Evolutionary conservation across 2,797 vertebrate species (phyloP).

Genomic region (Heteromormyrus szaboi): DNA sequence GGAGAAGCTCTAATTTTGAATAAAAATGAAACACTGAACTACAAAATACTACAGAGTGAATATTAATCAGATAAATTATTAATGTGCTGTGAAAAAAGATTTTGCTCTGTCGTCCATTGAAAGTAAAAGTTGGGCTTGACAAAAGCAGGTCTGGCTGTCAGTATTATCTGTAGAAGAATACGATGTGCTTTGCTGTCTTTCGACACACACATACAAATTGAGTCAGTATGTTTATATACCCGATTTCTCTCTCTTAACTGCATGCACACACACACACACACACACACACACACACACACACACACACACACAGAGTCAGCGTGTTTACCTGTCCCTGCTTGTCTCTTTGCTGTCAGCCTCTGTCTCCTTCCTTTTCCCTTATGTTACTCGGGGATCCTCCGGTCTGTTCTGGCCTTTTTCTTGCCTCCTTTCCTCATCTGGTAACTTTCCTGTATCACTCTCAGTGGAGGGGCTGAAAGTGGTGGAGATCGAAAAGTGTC

Average conservation of each 20-base stretch:
- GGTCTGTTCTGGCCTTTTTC: not conserved
- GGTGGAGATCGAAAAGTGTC: constrained; percentile 95
- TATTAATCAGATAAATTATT: constrained; percentile 6
- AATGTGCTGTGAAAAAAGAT: not conserved
- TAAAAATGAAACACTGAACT: not conserved
- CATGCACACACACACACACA: not conserved
- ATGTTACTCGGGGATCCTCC: not conserved
- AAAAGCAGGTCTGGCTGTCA: not conserved
- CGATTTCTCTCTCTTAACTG: not conserved
- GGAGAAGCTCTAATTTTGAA: not conserved
- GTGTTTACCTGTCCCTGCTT: not conserved
- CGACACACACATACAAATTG: not conserved
- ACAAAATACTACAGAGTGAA: not conserved
- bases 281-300: not conserved
- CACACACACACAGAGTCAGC: not conserved
- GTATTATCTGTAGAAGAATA: not conserved
- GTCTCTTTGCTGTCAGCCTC: not conserved
- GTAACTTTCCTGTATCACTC: constrained; percentile 30
- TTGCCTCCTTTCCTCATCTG: not conserved
- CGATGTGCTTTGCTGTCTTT: not conserved
- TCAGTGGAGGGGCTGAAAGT: constrained; percentile 90
- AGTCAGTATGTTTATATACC: not conserved
- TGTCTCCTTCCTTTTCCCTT: not conserved
- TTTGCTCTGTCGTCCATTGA: not conserved
- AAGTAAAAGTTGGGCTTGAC: not conserved